Evolutionary conservation across 2,113 vertebrate species (phyloP).

Genomic region (Mobula birostris): DNA sequence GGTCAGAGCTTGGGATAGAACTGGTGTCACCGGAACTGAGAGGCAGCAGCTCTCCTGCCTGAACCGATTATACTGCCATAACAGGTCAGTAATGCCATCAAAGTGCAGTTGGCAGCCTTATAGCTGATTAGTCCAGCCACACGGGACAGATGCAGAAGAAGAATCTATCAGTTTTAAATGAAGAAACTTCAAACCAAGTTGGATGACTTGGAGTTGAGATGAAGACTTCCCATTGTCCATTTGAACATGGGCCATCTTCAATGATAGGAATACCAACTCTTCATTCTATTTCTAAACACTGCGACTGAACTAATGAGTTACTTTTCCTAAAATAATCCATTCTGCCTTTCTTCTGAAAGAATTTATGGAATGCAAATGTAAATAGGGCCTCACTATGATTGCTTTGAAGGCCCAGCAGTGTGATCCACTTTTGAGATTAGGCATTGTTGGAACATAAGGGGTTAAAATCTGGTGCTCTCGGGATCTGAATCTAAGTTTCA

Average conservation of each 20-base stretch:
- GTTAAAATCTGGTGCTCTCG: background rate
- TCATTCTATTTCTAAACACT: background rate
- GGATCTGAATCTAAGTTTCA: background rate
- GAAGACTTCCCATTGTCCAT: background rate
- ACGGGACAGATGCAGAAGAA: too few relatives aligned
- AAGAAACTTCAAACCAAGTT: background rate
- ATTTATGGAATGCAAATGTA: background rate
- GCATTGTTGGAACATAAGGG: background rate
- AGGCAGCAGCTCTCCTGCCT: too few relatives aligned
- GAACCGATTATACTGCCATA: too few relatives aligned
- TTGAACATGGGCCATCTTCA: background rate
- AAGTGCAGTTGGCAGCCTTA: too few relatives aligned
- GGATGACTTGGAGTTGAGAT: background rate
- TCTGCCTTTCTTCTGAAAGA: background rate
- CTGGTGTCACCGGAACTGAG: too few relatives aligned
- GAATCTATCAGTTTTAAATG: too few relatives aligned
- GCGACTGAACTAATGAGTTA: background rate
- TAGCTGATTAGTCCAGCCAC: too few relatives aligned
- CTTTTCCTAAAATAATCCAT: background rate
- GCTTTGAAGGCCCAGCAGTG: background rate
- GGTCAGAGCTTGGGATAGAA: too few relatives aligned
- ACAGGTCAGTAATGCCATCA: too few relatives aligned
- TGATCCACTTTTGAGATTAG: background rate
- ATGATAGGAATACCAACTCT: background rate
- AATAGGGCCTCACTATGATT: background rate